Base-by-base conservation (phyloP, 92 coral and sea anemone genomes). In the Meandrina meandrites region DNA sequence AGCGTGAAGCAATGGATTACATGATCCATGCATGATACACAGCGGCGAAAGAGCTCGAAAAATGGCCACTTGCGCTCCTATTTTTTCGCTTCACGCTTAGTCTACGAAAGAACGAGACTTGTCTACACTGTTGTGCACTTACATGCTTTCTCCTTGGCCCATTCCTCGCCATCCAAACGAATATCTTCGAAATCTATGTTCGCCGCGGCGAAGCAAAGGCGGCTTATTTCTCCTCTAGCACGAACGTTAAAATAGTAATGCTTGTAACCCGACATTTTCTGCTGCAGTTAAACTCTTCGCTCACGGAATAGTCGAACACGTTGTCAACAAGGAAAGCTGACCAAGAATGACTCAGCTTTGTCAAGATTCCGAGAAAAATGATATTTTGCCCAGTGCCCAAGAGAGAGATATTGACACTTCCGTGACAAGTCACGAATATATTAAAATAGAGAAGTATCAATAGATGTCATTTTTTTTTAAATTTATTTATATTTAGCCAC, bases 251-350 rank as follows among this genome's bases (percentile, higher is more conserved):
- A 79, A 42, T 79, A 79, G 82, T 79, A 57, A 19, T 5, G 47
- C 32, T 79, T 57, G 82, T 79, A 79, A 57, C 68, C 70, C 17
- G 82, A 18, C 82, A 53, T 79, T 30, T 79, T 53, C 35, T 47
- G 22, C n/a, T 35, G 76, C 22, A 71, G 37, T 62, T 24, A 8
- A 8, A 35, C 8, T 71, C 27, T 36, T 34, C 16, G 45, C 48
- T 70, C 1, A 19, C 3, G 21, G 12, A 71, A 32, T 71, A n/a
- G n/a, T 71, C 31, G 69, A 22, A 5, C 69, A 62, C 10, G 24
- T 14, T 2, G 22, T 14, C 69, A 62, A 68, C 34, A 67, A 27
- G 8, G 73, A 17, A 53, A 27, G 40, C 74, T 68, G 74, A 68
- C 40, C 7, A 13, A 35, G 37, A 70, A 4, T 71, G 76, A 71